Base-by-base conservation (phyloP, 92 coral and sea anemone species). In the Porites cylindrica region DNA sequence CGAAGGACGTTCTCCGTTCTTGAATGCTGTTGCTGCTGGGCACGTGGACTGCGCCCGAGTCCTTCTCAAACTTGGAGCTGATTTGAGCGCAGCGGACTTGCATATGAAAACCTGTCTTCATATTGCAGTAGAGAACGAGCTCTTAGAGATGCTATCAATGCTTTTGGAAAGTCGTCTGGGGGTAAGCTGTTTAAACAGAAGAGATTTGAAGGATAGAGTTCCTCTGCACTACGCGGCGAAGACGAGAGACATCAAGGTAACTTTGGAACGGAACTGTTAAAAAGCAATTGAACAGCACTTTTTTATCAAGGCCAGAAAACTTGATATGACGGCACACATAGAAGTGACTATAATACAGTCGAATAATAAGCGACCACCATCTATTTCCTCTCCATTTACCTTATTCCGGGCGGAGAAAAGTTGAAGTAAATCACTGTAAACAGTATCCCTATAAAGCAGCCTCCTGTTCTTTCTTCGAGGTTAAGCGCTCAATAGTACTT, bases 221-320 rank as follows among this genome's bases (percentile, higher is more conserved):
- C 96, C 96, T 26, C 78, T 93, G 1, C 96, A 93, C 61, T 93
- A 93, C 18, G 96, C 96, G 1, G 93, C 96, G 1, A 78, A 87
- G 62, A 88, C 85, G 19, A 59, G 70, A 18, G 76, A 90, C 67
- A 66, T 86, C 2, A 85, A 87, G 96, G 96, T 93, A 89, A 56
- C 14, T 21, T 8, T 66, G 24, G 2, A 73, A 51, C 18, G 59
- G 12, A 14, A 50, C 72, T 70, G n/a, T 32, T 70, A 29, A 7
- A 70, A 67, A 24, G 38, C 72, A 67, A 20, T 10, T 13, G 11
- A 13, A 4, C 12, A 20, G 21, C 24, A 10, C 16, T 14, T 56
- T 56, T 56, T 56, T 56, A 10, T 56, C 11, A 56, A 38, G 6
- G 47, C 6, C 47, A 38, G 47, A 38, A 38, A 38, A 38, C 47